Evolutionary conservation across 2,888 invertebrate species (phyloP), one percentile per base, ranked within the genome.

Genomic region (Alsophila aescularia): DNA sequence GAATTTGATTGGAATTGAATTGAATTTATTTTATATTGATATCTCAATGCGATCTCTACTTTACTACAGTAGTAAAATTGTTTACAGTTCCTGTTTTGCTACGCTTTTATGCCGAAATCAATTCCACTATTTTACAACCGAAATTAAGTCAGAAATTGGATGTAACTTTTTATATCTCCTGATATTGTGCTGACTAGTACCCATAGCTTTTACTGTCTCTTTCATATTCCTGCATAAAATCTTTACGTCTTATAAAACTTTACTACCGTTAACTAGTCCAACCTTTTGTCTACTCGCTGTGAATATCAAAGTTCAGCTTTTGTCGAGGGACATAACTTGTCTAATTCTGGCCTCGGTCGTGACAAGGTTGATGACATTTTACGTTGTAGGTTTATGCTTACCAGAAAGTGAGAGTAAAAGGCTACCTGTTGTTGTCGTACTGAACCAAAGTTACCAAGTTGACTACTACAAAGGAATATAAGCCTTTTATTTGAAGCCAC

Each of bases 1-100:
- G 70, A 69, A 73, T 73, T 73, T 74, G 69, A 74, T 73, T 70
- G 72, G 68, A 70, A 67, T 72, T 72, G 69, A 76, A 77, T 79
- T 66, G 71, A 72, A 70, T 69, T 62, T 67, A 59, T 65, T 73
- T 67, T 58, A 64, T 60, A 66, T 67, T 64, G 58, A 70, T 67
- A 60, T 58, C 48, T 45, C 41, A 55, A 58, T 52, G 41, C 34
- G 31, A 56, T 62, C 54, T 52, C 60, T 64, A 52, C 39, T 71
- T 70, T 65, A 66, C 56, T 64, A 59, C 57, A 9, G 41, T 54
- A 65, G 64, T 73, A 73, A 71, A 76, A 68, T 66, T 62, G 66
- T 67, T 66, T 68, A 70, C 64, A 21, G 50, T 45, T 60, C 64
- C 58, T 63, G 48, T 44, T 58, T 64, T 59, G 53, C 29, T 50